phyloP scores from a whole-genome alignment of 2,888 invertebrate species.

The Fragum sueziense region DNA sequence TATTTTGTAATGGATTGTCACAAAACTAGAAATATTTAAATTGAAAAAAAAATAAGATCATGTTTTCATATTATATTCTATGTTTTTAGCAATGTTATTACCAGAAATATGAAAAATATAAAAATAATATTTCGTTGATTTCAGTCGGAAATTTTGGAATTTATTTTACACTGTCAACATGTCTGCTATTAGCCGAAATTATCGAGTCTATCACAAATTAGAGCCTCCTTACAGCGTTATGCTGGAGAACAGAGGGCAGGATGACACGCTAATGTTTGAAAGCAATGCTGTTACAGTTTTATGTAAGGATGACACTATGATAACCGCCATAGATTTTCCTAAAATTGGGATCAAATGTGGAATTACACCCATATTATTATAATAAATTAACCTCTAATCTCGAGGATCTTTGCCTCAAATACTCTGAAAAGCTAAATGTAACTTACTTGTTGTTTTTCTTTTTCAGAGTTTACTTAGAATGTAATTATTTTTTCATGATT shows the following conservation, averaged over 20 bases:
- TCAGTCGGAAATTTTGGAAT: slow-evolving; percentile 2
- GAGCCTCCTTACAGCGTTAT: slow-evolving; percentile 94
- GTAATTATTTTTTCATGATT: too few species aligned
- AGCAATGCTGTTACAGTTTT: slow-evolving; percentile 94
- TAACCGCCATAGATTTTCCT: neutral
- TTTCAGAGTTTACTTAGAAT: too few species aligned
- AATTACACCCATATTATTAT: slow-evolving; percentile 39
- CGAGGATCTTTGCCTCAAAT: too few species aligned
- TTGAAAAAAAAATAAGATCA: too few species aligned
- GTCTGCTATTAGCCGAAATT: slow-evolving; percentile 98
- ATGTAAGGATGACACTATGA: slow-evolving; percentile 84
- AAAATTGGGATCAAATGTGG: neutral
- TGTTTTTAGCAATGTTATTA: neutral
- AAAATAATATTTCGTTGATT: slow-evolving; percentile 20
- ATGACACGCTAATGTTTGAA: slow-evolving; percentile 94
- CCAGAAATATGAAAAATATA: neutral
- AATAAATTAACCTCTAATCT: slow-evolving; percentile 24
- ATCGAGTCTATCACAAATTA: slow-evolving; percentile 94
- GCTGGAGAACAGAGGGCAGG: slow-evolving; percentile 93
- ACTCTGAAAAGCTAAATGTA: neutral
- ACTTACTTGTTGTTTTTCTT: neutral
- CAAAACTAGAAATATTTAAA: too few species aligned
- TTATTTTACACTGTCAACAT: slow-evolving; percentile 83
- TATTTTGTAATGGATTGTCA: too few species aligned
- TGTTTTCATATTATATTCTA: neutral